Base-by-base conservation (phyloP, 64 coral and sea anemone genomes). In the Montipora efflorescens region DNA sequence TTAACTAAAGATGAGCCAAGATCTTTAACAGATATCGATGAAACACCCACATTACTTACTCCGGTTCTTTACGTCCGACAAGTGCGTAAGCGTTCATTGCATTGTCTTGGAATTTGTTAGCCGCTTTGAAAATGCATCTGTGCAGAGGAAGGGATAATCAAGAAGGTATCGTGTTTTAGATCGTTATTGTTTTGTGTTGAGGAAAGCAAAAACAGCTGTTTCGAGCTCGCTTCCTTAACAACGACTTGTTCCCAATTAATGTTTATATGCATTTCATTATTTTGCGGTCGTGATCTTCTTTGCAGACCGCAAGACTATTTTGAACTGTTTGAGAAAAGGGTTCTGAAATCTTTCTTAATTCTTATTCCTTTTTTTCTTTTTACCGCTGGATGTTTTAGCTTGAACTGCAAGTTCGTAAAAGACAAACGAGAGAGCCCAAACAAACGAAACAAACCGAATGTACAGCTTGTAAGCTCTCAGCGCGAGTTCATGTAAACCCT, bases 101-200 rank as follows among this genome's bases (percentile, higher is more conserved):
- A 25, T 25, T 25, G 25, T 61, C 59, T 67, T 22, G 46, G 13
- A 45, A 19, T 28, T 4, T 0, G 81, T 67, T 67, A 66, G 44
- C 66, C 45, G 44, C 66, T 72, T 72, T 84, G 59, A 86, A 84
- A 86, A 86, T 86, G 82, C 62, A 72, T 72, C 67, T 86, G 44
- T 86, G 82, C 16, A 51, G 82, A 71, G 62, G 62, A 86, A 8
- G 71, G 46, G 46, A 86, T 49, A 49, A 86, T 15, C 64, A 86
- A 72, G 82, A 86, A 86, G 82, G 82, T 86, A 86, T 50, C 36
- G 79, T 82, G 15, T 62, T 12, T 19, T 86, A 71, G 13, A 49
- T 14, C 16, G 43, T 28, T 46, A 47, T 71, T 82, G 80, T 71
- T n/a, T 86, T 22, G 66, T 49, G 61, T 48, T 69, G 45, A 4